Evolutionary conservation across 2,113 vertebrate species (phyloP).

Genomic region (Epinephelus cyanopodus): DNA sequence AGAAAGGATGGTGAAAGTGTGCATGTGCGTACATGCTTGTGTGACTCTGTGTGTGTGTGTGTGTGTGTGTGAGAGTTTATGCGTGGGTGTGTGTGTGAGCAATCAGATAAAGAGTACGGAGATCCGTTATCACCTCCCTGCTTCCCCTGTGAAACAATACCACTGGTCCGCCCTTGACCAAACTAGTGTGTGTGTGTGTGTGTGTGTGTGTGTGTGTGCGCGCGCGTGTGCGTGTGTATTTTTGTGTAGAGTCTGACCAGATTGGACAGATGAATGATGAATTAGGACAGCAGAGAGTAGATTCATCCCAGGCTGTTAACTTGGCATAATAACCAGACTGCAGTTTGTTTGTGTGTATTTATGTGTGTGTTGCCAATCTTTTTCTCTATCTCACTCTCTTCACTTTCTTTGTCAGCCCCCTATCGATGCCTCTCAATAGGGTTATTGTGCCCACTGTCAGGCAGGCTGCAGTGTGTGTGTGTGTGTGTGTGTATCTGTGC

Average conservation of each 20-base stretch:
- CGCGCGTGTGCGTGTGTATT: neutral
- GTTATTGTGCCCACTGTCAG: constrained; percentile 74
- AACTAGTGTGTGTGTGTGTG: constrained; percentile 45
- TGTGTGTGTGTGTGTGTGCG: neutral
- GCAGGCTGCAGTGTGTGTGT: constrained; percentile 48
- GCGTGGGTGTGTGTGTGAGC: constrained; percentile 51
- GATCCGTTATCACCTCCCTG: constrained; percentile 56
- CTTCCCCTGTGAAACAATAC: constrained; percentile 69
- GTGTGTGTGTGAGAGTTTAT: constrained; percentile 16
- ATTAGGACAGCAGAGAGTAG: constrained; percentile 53
- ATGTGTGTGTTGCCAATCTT: constrained; percentile 56
- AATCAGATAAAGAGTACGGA: constrained; percentile 70
- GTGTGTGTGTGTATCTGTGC: constrained; percentile 47
- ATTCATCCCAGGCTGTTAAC: constrained; percentile 53
- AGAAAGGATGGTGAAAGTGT: constrained; percentile 42
- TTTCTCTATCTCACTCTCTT: constrained; percentile 49
- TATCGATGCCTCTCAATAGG: constrained; percentile 74
- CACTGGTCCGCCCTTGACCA: constrained; percentile 57
- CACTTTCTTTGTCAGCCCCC: constrained; percentile 56
- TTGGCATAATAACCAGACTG: constrained; percentile 48
- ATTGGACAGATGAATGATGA: constrained; percentile 65
- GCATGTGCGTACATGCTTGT: constrained; percentile 42
- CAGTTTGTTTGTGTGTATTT: constrained; percentile 40
- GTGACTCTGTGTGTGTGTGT: neutral
- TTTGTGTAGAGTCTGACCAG: constrained; percentile 22